Evolutionary conservation across 2,888 invertebrate species (phyloP), one percentile per base, ranked within the genome.

Genomic region (Dastarcus helophoroides): DNA sequence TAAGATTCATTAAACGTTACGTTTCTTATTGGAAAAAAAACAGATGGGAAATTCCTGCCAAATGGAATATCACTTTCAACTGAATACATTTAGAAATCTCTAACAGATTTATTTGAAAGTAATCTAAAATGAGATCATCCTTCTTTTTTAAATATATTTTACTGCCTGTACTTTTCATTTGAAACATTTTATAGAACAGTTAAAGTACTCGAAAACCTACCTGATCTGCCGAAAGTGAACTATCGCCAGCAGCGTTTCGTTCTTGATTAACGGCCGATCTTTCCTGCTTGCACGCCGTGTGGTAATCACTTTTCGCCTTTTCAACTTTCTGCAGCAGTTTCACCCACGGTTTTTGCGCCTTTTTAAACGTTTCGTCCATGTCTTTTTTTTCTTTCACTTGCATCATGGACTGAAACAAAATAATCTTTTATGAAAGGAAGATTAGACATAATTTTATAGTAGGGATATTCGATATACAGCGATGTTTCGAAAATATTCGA

Each of bases 321-420:
- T 95, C 88, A 32, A 97, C 94, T 67, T 94, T 94, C 48, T 84
- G 81, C 42, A 91, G 68, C 12, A 89, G 64, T 63, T 99, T 99
- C 38, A 89, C 82, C 98, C 98, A 99, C 3, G 97, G 95, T 54
- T 97, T 97, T 67, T 99, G 98, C 22, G 94, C 97, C 68, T 97
- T 98, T 64, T 95, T 95, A 67, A 98, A 99, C 35, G 85, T 78
- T 55, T 98, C 97, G 57, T 99, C 98, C 79, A 97, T 88, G 63
- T 97, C 97, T 63, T 95, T 95, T 42, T 91, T 81, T 58, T 97
- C 94, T 65, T 95, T 97, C 38, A 91, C 75, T 56, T 89, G 84
- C 66, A 90, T 88, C 75, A 91, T 84, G 51, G 88, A 85, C 82
- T 85, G 68, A 41, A 66, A 64, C 54, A 36, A 42, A 46, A 43